These are phyloP conservation scores for Seriola dumerili DNA, from an alignment of 2,113 vertebrate species.

Conservation along the genomic window DNA sequence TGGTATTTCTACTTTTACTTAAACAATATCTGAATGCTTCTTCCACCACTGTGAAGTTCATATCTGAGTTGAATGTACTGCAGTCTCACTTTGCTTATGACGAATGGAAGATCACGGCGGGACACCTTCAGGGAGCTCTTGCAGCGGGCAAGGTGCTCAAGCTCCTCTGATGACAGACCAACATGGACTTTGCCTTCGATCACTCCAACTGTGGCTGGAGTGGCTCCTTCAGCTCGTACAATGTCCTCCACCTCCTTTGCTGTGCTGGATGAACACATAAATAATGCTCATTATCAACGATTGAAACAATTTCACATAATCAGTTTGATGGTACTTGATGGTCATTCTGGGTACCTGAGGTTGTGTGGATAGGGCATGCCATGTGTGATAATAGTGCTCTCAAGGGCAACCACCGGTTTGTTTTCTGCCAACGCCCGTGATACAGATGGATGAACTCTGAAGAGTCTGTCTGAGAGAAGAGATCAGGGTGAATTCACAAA, in stretches of 20 bases:
- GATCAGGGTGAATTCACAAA: background rate
- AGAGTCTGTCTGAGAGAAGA: conserved; percentile 79
- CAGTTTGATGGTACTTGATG: background rate
- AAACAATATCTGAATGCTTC: background rate
- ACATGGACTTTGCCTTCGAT: conserved; percentile 87
- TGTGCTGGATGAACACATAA: conserved; percentile 79
- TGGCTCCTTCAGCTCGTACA: conserved; percentile 86
- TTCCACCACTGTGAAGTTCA: background rate
- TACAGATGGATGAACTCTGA: conserved; percentile 87
- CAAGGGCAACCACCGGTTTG: conserved; percentile 89
- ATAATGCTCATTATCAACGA: background rate
- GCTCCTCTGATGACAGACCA: conserved; percentile 86
- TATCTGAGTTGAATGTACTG: background rate
- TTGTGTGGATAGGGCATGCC: conserved; percentile 94
- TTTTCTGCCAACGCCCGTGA: conserved; percentile 86
- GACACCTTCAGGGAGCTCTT: conserved; percentile 88
- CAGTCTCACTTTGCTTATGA: conserved; percentile 87
- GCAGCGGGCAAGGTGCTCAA: conserved; percentile 85
- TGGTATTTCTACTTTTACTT: background rate
- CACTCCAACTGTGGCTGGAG: conserved; percentile 90
- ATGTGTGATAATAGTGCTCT: conserved; percentile 93
- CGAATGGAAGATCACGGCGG: conserved; percentile 89
- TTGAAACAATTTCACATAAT: background rate
- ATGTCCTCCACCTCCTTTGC: conserved; percentile 90
- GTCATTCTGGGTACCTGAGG: conserved; percentile 83